phyloP scores from a whole-genome alignment of 2,888 invertebrate species.

The Oxytorus armatus region DNA sequence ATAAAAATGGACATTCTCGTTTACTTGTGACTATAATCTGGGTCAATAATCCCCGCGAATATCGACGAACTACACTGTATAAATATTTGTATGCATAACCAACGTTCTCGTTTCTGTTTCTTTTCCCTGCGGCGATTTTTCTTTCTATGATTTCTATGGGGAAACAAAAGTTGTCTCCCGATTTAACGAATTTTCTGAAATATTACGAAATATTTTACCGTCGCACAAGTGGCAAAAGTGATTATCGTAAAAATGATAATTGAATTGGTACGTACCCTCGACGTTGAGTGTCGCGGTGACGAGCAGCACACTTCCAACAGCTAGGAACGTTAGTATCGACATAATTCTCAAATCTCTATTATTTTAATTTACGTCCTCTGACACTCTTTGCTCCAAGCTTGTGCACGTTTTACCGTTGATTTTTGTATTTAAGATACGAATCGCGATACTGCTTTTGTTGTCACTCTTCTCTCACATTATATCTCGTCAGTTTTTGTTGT shows the following conservation, averaged over 20 bases:
- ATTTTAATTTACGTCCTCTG: not conserved
- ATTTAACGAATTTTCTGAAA: too few species aligned
- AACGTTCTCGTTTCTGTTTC: too few species aligned
- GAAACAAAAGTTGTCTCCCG: too few species aligned
- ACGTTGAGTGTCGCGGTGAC: slow-evolving; percentile 51
- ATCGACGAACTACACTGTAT: slow-evolving; percentile 39
- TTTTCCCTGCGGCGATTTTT: too few species aligned
- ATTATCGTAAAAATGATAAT: too few species aligned
- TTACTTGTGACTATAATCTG: slow-evolving; percentile 39
- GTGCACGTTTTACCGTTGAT: slow-evolving; percentile 7
- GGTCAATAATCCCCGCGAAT: slow-evolving; percentile 49
- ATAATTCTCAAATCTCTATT: slow-evolving; percentile 49
- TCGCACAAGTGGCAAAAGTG: too few species aligned
- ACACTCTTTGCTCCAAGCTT: slow-evolving; percentile 2
- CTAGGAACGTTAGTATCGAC: slow-evolving; percentile 55
- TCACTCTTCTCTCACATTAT: slow-evolving; percentile 2
- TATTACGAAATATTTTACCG: too few species aligned
- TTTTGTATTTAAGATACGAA: not conserved
- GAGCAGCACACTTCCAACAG: slow-evolving; percentile 52
- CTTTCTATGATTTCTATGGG: too few species aligned
- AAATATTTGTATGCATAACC: slow-evolving; percentile 25
- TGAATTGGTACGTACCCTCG: slow-evolving; percentile 65
- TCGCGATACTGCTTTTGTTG: not conserved
- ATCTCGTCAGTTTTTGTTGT: not conserved
- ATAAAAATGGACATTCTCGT: slow-evolving; percentile 39